These are phyloP conservation scores for Muntiacus muntjak DNA, from an alignment of 2,113 vertebrate genomes.

Conservation along the genomic window DNA sequence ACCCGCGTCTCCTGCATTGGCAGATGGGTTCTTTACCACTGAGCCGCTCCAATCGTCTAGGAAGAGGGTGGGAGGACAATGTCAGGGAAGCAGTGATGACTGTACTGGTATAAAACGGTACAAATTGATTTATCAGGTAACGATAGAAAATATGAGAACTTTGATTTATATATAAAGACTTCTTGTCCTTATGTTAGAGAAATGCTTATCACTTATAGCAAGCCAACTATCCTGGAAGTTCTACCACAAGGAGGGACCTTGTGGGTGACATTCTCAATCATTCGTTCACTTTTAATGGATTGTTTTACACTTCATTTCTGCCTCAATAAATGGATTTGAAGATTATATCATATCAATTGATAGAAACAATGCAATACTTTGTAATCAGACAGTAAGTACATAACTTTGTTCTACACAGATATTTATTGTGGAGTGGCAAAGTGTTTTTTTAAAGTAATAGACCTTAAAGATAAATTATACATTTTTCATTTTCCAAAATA, in stretches of 20 bases:
- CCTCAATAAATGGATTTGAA: neutral
- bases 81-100: neutral
- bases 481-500: slow-evolving; percentile 15
- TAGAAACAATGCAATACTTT: neutral
- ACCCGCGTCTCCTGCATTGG: neutral
- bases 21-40: neutral
- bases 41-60: neutral
- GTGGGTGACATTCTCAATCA: neutral
- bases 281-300: neutral
- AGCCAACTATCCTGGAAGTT: neutral
- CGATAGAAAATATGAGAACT: neutral
- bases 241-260: neutral
- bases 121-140: neutral
- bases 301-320: neutral
- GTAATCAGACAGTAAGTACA: neutral
- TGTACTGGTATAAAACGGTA: neutral
- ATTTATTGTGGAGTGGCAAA: neutral
- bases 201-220: neutral
- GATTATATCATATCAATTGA: neutral
- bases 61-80: neutral
- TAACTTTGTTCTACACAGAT: neutral
- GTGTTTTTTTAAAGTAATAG: neutral
- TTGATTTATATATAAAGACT: neutral
- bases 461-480: neutral
- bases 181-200: neutral